Evolutionary conservation across 1,140 invertebrate species (phyloP), one percentile per base, ranked within the genome.

Genomic region (Drusus annulatus): DNA sequence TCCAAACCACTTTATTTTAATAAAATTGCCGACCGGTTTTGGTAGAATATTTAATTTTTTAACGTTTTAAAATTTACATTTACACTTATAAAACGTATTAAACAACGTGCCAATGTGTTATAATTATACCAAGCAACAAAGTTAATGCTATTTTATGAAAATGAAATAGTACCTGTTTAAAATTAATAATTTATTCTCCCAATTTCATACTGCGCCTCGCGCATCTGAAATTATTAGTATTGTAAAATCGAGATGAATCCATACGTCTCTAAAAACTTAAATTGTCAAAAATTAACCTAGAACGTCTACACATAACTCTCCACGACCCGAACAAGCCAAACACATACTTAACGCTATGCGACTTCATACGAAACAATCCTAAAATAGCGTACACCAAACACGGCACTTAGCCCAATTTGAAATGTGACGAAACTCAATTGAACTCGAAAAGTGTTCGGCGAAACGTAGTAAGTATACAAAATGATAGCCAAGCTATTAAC

Each of bases 241-340:
- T 45, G 31, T 19, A 69, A 69, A 69, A 50, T 69, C 36, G 65
- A 69, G 65, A 69, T 69, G 65, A 50, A 69, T 69, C 65, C 65
- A 69, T 69, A 50, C 21, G 65, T 69, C 65, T 69, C 36, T 19
- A 69, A 69, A 69, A 19, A 36, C 45, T 69, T 69, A 69, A 69
- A 69, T 69, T 69, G 65, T 50, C 65, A 13, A 69, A 69, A 69
- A 69, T 69, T 50, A 69, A 17, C n/a, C 17, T 19, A 69, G 16
- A 28, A 65, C 16, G 16, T 28, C 16, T 1, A 7, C 21, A n/a
- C 62, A 16, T 36, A 65, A 21, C 10, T 28, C 1, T 25, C 10
- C 2, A 36, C 25, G 0, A 21, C 5, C 62, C 16, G 15, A 3
- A 16, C 62, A 65, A 28, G 62, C 62, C 10, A 65, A 28, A 25